Percentiles rank a stretch among this genome's conserved stretches.
Conservation (phyloP, 2,113 vertebrate species). For the Ictalurus furcatus region DNA sequence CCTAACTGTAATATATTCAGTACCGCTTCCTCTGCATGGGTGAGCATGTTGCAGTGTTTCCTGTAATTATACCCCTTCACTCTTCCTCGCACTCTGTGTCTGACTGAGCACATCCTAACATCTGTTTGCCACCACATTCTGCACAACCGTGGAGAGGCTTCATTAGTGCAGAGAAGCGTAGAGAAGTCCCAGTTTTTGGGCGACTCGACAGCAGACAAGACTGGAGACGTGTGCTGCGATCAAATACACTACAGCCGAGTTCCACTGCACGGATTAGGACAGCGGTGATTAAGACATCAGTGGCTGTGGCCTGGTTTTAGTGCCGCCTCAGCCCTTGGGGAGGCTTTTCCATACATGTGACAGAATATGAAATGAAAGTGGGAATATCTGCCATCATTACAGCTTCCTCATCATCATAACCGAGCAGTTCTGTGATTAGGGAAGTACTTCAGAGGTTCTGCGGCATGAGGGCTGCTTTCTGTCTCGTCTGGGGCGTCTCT, state of each 20-base stretch:
- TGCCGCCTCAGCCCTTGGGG: constrained; percentile 29
- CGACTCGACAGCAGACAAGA: constrained; percentile 24
- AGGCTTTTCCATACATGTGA: constrained; percentile 40
- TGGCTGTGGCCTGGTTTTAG: constrained; percentile 38
- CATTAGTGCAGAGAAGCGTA: constrained; percentile 11
- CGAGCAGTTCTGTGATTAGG: constrained; percentile 32
- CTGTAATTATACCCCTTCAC: constrained; percentile 37
- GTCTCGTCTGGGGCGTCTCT: not conserved
- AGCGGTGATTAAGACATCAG: constrained; percentile 49
- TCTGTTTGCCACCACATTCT: constrained; percentile 20
- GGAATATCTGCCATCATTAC: constrained; percentile 42
- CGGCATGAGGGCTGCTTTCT: not conserved
- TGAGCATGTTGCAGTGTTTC: not conserved
- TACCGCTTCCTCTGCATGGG: not conserved
- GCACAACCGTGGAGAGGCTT: not conserved
- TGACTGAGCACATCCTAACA: constrained; percentile 12
- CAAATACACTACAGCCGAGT: constrained; percentile 22
- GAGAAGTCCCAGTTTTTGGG: constrained; percentile 7
- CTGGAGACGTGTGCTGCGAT: constrained; percentile 22
- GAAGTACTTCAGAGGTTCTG: constrained; percentile 20
- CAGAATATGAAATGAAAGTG: constrained; percentile 43
- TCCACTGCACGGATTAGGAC: constrained; percentile 33
- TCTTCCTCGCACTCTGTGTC: constrained; percentile 27
- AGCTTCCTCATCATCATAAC: constrained; percentile 43
- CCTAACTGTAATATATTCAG: not conserved